Percentiles rank a stretch among this genome's conserved stretches.
Conservation (phyloP, 53 echinoderm and acorn worm genomes). For the Paelopatides confundens region DNA sequence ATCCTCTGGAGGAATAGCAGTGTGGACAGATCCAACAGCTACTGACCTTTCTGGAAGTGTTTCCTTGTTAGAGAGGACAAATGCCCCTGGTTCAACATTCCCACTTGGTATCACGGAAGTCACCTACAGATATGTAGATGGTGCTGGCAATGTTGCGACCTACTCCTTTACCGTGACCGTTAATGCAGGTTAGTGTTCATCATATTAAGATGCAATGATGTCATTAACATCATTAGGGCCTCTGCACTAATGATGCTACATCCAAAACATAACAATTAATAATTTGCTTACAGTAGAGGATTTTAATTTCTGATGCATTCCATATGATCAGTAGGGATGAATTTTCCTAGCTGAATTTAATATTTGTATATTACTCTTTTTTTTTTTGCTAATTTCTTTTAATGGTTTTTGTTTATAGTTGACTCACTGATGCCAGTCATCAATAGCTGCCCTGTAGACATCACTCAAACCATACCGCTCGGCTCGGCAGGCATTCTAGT, state of each 20-base stretch:
- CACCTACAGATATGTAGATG: conserved; percentile 36
- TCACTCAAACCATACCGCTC: not conserved
- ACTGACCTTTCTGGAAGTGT: conserved; percentile 70
- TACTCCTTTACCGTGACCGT: conserved; percentile 49
- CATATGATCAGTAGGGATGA: too few relatives aligned
- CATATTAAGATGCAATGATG: too few relatives aligned
- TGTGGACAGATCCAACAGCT: conserved; percentile 56
- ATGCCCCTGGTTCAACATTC: conserved; percentile 33
- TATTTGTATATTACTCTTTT: too few relatives aligned
- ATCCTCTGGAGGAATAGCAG: not conserved
- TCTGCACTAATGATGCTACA: too few relatives aligned
- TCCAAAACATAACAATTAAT: too few relatives aligned
- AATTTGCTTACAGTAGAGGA: too few relatives aligned
- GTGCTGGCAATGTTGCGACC: conserved; percentile 35
- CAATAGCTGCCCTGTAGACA: conserved; percentile 5
- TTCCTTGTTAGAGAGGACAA: not conserved
- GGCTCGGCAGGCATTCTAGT: conserved; percentile 17
- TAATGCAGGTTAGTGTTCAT: conserved; percentile 32
- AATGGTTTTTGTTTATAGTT: not conserved
- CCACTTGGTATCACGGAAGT: conserved; percentile 36
- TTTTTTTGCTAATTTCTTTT: too few relatives aligned
- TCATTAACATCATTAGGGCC: too few relatives aligned
- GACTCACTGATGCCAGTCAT: conserved; percentile 2
- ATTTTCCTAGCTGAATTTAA: too few relatives aligned
- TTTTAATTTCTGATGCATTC: too few relatives aligned